Percentiles rank a stretch among this genome's conserved stretches.
These are phyloP conservation scores for Trididemnum miniatum DNA, from an alignment of 23 tunicate genomes.

Conservation along the genomic window DNA sequence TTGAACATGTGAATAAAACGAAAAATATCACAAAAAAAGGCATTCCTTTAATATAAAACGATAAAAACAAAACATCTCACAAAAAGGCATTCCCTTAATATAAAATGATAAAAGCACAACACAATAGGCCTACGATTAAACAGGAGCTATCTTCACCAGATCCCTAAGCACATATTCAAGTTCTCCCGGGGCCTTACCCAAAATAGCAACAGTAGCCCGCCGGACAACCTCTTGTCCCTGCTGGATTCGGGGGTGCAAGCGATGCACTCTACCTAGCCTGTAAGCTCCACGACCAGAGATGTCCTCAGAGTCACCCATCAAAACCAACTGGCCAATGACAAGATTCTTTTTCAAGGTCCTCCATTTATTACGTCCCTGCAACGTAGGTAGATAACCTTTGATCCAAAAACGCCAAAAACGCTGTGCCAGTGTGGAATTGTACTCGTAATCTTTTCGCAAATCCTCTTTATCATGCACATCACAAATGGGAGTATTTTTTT, in stretches of 20 bases:
- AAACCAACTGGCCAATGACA: background rate
- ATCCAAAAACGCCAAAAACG: background rate
- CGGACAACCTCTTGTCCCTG: background rate
- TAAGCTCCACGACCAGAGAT: background rate
- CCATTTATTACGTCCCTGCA: slow-evolving; percentile 11
- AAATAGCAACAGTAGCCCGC: background rate
- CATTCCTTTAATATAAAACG: too few relatives aligned
- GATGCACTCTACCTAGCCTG: background rate
- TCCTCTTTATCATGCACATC: background rate
- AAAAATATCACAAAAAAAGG: too few relatives aligned
- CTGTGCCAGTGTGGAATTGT: background rate
- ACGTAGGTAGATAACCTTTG: background rate
- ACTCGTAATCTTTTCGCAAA: background rate
- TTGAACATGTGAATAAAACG: background rate
- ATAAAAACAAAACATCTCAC: too few relatives aligned
- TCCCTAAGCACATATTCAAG: background rate
- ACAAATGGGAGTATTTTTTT: background rate
- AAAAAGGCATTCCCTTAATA: too few relatives aligned
- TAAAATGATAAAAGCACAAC: too few relatives aligned
- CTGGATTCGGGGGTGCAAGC: background rate
- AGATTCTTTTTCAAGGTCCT: background rate
- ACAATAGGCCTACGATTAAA: too few relatives aligned
- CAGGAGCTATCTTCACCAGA: background rate
- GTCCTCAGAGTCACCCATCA: background rate
- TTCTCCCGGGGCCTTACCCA: background rate